Conservation (phyloP, 53 echinoderm and acorn worm species). For the Temnopleurus reevesii region DNA sequence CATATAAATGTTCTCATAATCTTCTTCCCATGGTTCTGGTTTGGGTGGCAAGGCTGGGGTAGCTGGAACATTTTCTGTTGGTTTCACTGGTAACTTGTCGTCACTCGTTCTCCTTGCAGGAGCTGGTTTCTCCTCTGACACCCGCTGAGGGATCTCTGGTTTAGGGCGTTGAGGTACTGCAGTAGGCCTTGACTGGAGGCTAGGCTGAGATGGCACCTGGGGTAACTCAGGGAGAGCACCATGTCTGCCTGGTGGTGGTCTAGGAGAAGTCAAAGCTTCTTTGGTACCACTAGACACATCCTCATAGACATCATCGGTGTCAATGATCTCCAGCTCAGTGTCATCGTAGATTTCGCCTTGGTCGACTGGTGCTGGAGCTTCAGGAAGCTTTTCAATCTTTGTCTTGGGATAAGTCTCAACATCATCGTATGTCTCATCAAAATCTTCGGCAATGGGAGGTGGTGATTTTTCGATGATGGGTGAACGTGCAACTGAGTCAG, state of each 20-base stretch:
- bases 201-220: background rate
- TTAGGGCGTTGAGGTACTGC: constrained; percentile 22
- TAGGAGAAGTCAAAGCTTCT: background rate
- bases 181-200: background rate
- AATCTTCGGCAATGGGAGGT: constrained; percentile 51
- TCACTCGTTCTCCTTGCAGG: background rate
- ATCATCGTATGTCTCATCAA: constrained; percentile 78
- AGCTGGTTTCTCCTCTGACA: constrained; percentile 40
- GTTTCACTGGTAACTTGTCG: background rate
- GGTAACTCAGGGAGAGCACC: constrained; percentile 4
- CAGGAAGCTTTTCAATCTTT: constrained; percentile 34
- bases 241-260: constrained; percentile 4
- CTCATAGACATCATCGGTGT: constrained; percentile 65
- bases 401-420: constrained; percentile 70
- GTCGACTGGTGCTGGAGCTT: background rate
- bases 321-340: constrained; percentile 40
- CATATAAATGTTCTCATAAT: constrained; percentile 90
- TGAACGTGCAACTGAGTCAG: background rate
- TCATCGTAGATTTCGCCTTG: constrained; percentile 25
- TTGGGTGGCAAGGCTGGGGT: constrained; percentile 19
- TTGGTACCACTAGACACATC: constrained; percentile 27
- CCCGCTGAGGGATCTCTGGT: constrained; percentile 8
- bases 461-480: constrained; percentile 36
- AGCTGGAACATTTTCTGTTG: background rate
- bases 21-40: constrained; percentile 88